phyloP scores from a whole-genome alignment of 2,797 vertebrate species.

The Myiotriccus ornatus region DNA sequence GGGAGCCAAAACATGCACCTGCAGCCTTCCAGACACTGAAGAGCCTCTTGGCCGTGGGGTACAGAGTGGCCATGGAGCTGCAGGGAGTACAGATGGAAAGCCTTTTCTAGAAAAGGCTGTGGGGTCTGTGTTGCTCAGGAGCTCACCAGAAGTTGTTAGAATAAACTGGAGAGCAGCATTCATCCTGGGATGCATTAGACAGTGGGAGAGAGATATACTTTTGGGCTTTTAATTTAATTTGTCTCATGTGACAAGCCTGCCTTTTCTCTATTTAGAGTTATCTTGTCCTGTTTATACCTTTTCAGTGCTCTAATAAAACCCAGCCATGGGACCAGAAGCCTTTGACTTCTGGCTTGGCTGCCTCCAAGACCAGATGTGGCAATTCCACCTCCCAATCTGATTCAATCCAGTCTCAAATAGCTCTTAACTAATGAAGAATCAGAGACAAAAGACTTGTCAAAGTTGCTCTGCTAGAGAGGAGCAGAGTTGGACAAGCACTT shows the following conservation, averaged over 20 bases:
- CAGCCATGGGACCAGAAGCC: neutral
- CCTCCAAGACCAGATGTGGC: neutral
- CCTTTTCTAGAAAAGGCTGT: neutral
- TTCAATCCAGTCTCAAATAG: neutral
- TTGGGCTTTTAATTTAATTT: constrained; percentile 15
- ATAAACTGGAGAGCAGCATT: neutral
- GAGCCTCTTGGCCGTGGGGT: neutral
- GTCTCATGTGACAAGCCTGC: neutral
- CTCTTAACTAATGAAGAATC: neutral
- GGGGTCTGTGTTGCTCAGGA: neutral
- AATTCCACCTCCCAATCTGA: neutral
- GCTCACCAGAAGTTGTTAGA: neutral
- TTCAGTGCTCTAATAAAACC: neutral
- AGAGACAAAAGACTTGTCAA: neutral
- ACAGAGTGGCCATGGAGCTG: neutral
- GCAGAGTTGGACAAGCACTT: neutral
- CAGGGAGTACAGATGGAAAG: neutral
- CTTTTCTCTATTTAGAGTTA: constrained; percentile 15
- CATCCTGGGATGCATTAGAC: neutral
- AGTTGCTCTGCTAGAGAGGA: neutral
- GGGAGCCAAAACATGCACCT: neutral
- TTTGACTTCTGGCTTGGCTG: neutral
- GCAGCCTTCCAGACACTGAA: neutral
- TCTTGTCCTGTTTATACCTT: neutral
- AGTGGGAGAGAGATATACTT: neutral